A percentile compares a stretch with the other conserved stretches of the same genome.
Conservation (phyloP, 2,113 vertebrate species). For the Procavia capensis region DNA sequence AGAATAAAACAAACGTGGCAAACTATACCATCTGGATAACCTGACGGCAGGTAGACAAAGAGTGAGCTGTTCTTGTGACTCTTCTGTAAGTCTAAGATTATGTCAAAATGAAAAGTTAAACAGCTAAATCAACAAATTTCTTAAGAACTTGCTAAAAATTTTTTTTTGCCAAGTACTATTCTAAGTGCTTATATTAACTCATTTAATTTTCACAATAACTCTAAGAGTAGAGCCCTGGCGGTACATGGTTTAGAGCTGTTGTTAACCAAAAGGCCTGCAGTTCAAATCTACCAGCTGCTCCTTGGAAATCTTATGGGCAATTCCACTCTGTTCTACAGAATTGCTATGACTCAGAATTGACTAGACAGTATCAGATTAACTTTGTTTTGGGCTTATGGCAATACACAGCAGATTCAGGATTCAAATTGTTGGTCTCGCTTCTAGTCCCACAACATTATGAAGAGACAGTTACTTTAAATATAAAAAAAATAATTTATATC, state of each 20-base stretch:
- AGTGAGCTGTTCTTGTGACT: not conserved
- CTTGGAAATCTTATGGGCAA: too few relatives aligned
- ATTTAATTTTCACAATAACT: not conserved
- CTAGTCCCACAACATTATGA: not conserved
- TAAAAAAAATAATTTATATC: not conserved
- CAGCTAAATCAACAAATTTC: not conserved
- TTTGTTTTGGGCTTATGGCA: not conserved
- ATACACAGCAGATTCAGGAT: not conserved
- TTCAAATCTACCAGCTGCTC: too few relatives aligned
- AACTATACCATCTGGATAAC: not conserved
- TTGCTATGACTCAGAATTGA: too few relatives aligned
- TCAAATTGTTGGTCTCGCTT: not conserved
- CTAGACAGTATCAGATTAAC: too few relatives aligned
- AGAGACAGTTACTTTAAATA: not conserved
- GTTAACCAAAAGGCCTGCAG: too few relatives aligned
- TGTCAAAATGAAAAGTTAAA: not conserved
- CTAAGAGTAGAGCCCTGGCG: not conserved
- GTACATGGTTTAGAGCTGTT: too few relatives aligned
- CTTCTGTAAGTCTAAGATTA: not conserved
- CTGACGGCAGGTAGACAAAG: not conserved
- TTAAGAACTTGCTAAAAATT: slow-evolving; percentile 3
- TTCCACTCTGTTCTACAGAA: too few relatives aligned
- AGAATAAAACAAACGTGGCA: not conserved
- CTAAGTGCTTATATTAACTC: not conserved
- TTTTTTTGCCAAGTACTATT: not conserved